Percentiles rank a stretch among this genome's conserved stretches.
These are phyloP conservation scores for Anodontia alba DNA, from an alignment of 2,888 invertebrate species.

Conservation along the genomic window DNA sequence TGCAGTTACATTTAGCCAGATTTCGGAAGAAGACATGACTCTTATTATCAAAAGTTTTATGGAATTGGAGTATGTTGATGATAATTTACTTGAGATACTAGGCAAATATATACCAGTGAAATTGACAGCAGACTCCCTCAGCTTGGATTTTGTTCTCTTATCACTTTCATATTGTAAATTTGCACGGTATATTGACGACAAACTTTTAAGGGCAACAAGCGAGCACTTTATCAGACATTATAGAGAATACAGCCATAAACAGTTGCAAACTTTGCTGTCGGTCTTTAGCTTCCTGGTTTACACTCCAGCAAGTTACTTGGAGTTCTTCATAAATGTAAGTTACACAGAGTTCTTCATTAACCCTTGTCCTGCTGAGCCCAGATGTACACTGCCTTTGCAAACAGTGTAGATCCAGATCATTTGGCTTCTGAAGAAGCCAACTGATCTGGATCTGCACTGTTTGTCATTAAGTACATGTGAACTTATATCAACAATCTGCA, in stretches of 20 bases:
- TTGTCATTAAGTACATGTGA: no score
- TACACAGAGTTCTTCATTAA: no score
- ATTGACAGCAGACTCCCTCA: neutral
- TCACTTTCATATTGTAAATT: neutral
- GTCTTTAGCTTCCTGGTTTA: neutral
- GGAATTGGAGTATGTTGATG: neutral
- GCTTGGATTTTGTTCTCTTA: neutral
- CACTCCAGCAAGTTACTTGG: neutral
- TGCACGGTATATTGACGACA: neutral
- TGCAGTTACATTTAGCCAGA: neutral
- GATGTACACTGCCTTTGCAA: no score
- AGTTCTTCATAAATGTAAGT: conserved; percentile 1
- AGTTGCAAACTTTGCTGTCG: neutral
- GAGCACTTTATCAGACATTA: conserved; percentile 1
- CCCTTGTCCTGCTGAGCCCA: no score
- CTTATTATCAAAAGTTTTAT: neutral
- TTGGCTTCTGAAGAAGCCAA: no score
- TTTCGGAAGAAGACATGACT: neutral
- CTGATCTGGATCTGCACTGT: no score
- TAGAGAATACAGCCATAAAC: neutral
- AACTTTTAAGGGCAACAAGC: neutral
- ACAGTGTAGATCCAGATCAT: no score
- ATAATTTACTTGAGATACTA: neutral
- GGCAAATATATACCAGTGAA: neutral
- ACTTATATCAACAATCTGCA: no score